A percentile compares a stretch with the other conserved stretches of the same genome.
phyloP scores from a whole-genome alignment of 2,113 vertebrate species.

The Agelaius phoeniceus region DNA sequence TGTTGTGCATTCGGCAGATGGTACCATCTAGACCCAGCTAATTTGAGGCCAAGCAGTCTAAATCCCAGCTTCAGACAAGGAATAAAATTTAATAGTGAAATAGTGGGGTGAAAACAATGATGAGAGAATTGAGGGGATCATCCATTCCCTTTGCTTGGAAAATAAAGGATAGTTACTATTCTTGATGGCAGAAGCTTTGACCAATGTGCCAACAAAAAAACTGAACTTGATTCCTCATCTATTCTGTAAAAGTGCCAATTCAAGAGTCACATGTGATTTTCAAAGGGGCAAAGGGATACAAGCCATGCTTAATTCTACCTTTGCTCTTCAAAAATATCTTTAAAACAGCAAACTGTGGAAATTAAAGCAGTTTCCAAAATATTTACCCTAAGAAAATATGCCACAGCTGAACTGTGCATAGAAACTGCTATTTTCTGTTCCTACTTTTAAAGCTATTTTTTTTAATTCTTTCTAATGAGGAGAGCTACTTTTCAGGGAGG shows the following conservation, averaged over 20 bases:
- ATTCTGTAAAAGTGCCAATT: not conserved
- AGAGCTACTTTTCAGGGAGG: constrained; percentile 55
- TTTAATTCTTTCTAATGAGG: constrained; percentile 38
- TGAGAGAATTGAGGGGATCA: not conserved
- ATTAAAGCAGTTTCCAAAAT: constrained; percentile 9
- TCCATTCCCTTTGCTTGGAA: constrained; percentile 5
- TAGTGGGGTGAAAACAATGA: not conserved
- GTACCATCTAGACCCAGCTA: constrained; percentile 39
- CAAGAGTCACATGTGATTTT: not conserved
- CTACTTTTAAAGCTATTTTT: constrained; percentile 17
- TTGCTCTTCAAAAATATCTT: not conserved
- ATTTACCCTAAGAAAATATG: constrained; percentile 9
- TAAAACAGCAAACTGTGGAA: not conserved
- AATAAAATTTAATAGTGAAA: constrained; percentile 48
- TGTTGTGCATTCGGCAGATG: constrained; percentile 35
- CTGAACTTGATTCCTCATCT: not conserved
- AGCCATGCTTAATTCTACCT: not conserved
- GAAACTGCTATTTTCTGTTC: constrained; percentile 38
- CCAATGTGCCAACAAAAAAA: not conserved
- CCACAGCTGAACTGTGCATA: not conserved
- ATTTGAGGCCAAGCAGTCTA: constrained; percentile 11
- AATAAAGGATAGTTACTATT: not conserved
- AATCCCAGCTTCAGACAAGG: not conserved
- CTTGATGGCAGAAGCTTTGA: not conserved
- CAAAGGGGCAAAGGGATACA: not conserved